Base-by-base conservation (phyloP, 2,113 vertebrate species). In the Prolemur simus region DNA sequence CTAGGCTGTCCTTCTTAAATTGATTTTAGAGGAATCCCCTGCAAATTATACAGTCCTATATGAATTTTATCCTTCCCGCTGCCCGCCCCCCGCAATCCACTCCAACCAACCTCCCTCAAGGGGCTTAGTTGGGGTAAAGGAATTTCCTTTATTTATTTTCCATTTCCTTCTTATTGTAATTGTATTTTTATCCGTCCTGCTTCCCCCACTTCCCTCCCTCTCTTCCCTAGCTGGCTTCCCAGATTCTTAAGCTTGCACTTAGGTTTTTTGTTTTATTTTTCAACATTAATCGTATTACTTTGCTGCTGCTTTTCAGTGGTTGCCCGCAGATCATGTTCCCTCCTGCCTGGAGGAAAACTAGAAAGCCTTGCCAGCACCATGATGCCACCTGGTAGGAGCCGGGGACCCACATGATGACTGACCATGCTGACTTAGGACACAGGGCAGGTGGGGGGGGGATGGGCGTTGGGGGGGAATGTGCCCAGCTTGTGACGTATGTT, bases 61-160 rank as follows among this genome's bases (percentile, higher is more conserved):
- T 71, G 80, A 94, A 87, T 84, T 89, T 84, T 52, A 92, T 73
- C 73, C 8, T 18, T 39, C 54, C 74, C 52, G 23, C 15, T 27
- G 10, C 9, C 8, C 34, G 66, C 60, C 42, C 5, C 34, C 15
- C 77, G 8, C 7, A 47, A 37, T 29, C n/a, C 45, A 74, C 52
- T 90, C 90, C 97, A 95, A 96, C 52, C 89, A 98, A 83, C 81
- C 91, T 98, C 71, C 77, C 97, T 96, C 90, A 47, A 94, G 77
- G 45, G 87, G 93, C 52, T 97, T 91, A 34, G 49, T 98, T 96
- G 96, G 92, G 73, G 93, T 97, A 96, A 97, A 0, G 2, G 94
- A 98, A 98, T 97, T 56, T 97, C 95, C 94, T 98, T 97, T 97
- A 96, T 97, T 98, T 98, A 92, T 98, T 97, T 98, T 98, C 98